Conservation (phyloP, 2,888 invertebrate genomes). For the Oligia fasciuncula region DNA sequence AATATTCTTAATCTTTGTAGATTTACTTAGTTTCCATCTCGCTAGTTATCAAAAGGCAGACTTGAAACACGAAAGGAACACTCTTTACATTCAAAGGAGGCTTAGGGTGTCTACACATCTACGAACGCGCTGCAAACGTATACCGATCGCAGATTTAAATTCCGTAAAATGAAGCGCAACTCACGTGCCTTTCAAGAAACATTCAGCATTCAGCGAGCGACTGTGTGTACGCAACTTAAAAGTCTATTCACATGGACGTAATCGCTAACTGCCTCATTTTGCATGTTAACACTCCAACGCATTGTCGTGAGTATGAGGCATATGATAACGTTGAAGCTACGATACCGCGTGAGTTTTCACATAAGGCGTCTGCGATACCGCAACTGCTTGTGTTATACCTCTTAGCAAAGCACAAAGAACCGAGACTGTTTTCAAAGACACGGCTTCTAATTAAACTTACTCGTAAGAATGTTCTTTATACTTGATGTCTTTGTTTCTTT, state of each 20-base stretch:
- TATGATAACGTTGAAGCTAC: slow-evolving; percentile 12
- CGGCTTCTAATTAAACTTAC: slow-evolving; percentile 69
- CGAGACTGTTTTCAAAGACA: slow-evolving; percentile 57
- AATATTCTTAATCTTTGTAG: slow-evolving; percentile 35
- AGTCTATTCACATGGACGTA: slow-evolving; percentile 10
- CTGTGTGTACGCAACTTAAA: slow-evolving; percentile 2
- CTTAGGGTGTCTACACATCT: slow-evolving; percentile 17
- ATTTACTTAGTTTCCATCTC: slow-evolving; percentile 46
- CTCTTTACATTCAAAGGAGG: slow-evolving; percentile 21
- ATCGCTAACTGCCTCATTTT: slow-evolving; percentile 18
- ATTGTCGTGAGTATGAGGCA: slow-evolving; percentile 2
- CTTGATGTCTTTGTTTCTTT: slow-evolving; percentile 67
- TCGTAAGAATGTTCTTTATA: slow-evolving; percentile 64
- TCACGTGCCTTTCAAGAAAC: neutral
- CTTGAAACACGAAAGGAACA: slow-evolving; percentile 36
- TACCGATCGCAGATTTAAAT: slow-evolving; percentile 1
- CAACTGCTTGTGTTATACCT: slow-evolving; percentile 26
- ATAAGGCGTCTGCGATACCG: slow-evolving; percentile 19
- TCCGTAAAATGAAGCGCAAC: neutral
- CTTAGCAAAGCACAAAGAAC: slow-evolving; percentile 50
- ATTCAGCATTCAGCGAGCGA: slow-evolving; percentile 14
- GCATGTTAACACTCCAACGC: slow-evolving; percentile 13
- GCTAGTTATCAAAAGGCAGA: slow-evolving; percentile 41
- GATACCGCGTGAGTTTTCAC: neutral
- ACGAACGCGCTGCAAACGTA: neutral